Percentiles rank a stretch among this genome's conserved stretches.
These are phyloP conservation scores for Nasua narica DNA, from an alignment of 2,797 vertebrate species.

Conservation along the genomic window DNA sequence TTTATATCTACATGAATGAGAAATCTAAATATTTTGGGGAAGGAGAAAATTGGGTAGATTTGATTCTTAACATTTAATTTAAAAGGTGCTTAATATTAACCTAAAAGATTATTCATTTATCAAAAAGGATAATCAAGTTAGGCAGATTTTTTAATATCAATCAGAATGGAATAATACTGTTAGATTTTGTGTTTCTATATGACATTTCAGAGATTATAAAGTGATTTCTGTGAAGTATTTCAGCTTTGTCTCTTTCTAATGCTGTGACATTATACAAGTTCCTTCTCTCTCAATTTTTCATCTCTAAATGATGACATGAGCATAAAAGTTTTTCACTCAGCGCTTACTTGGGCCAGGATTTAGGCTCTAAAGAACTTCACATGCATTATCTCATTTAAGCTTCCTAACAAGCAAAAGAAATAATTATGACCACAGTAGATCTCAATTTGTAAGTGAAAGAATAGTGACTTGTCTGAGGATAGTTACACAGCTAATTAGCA, in stretches of 20 bases:
- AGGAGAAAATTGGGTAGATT: not conserved
- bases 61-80: not conserved
- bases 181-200: not conserved
- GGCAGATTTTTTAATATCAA: not conserved
- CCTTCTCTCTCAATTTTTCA: not conserved
- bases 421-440: not conserved
- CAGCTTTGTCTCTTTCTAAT: not conserved
- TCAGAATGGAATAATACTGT: not conserved
- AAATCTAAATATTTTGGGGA: not conserved
- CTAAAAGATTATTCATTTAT: not conserved
- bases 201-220: not conserved
- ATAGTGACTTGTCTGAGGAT: not conserved
- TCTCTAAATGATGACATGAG: not conserved
- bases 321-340: not conserved
- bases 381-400: not conserved
- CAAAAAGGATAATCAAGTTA: not conserved
- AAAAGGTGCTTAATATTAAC: not conserved
- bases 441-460: not conserved
- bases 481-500: not conserved
- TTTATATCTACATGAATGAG: not conserved
- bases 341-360: not conserved
- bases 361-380: not conserved
- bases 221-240: not conserved
- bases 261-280: not conserved
- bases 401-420: not conserved